Percentiles rank a stretch among this genome's conserved stretches.
Conservation (phyloP, 1,140 invertebrate genomes). For the Batillaria attramentaria region DNA sequence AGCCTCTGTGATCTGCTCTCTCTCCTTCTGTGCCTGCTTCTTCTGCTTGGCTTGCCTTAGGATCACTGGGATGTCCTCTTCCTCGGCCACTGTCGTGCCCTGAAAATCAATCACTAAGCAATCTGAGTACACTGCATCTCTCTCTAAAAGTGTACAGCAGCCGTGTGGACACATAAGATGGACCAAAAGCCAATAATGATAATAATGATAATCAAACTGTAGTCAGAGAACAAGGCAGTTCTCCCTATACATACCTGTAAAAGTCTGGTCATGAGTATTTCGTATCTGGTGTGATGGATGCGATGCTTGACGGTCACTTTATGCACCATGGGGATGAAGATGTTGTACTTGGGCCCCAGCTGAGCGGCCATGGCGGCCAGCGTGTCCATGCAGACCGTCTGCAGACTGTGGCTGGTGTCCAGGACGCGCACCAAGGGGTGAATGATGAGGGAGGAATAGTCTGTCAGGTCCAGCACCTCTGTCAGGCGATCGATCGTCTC, state of each 20-base stretch:
- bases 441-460: slow-evolving; percentile 92
- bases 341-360: slow-evolving; percentile 89
- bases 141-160: neutral
- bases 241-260: slow-evolving; percentile 70
- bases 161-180: neutral
- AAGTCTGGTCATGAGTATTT: slow-evolving; percentile 75
- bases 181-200: neutral
- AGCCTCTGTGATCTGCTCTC: slow-evolving; percentile 43
- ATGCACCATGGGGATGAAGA: slow-evolving; percentile 93
- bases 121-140: neutral
- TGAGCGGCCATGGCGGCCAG: slow-evolving; percentile 90
- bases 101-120: slow-evolving; percentile 38
- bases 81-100: slow-evolving; percentile 68
- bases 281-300: slow-evolving; percentile 87
- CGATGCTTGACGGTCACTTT: slow-evolving; percentile 87
- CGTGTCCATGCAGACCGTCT: slow-evolving; percentile 89
- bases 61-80: slow-evolving; percentile 70
- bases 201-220: neutral
- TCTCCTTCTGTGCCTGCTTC: slow-evolving; percentile 47
- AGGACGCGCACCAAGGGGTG: slow-evolving; percentile 90
- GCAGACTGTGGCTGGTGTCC: slow-evolving; percentile 85
- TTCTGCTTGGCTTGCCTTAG: slow-evolving; percentile 45
- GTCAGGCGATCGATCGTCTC: slow-evolving; percentile 95
- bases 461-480: slow-evolving; percentile 91
- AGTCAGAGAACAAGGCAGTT: no score